Conservation (phyloP, 2,888 invertebrate species). For the Sinotaia quadrata region DNA sequence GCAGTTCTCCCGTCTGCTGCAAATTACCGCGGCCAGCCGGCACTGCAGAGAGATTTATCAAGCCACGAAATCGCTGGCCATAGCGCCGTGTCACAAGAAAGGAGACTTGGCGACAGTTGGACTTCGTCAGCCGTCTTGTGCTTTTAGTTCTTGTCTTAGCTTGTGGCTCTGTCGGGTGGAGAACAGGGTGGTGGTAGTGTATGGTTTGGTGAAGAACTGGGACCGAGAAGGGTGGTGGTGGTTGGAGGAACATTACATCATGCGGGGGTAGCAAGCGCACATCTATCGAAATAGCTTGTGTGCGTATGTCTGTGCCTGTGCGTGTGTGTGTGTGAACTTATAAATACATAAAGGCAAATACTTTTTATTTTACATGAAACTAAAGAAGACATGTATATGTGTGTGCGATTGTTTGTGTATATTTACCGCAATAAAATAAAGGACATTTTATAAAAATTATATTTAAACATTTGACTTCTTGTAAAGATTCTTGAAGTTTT, state of each 20-base stretch:
- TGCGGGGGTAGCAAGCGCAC: too few species aligned
- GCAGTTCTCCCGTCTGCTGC: neutral
- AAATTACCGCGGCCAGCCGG: slow-evolving; percentile 8
- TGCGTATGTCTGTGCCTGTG: neutral
- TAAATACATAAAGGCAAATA: neutral
- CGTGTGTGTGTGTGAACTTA: neutral
- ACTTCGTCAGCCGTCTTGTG: slow-evolving; percentile 11
- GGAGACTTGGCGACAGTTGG: slow-evolving; percentile 10
- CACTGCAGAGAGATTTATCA: slow-evolving; percentile 43
- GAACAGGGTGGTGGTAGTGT: too few species aligned
- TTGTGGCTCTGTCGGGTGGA: neutral
- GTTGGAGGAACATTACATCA: too few species aligned
- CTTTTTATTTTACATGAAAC: neutral
- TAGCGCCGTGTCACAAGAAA: slow-evolving; percentile 34
- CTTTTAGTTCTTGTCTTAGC: slow-evolving; percentile 3
- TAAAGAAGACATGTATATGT: neutral
- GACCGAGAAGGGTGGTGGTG: too few species aligned
- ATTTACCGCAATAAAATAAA: too few species aligned
- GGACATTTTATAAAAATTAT: too few species aligned
- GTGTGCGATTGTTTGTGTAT: neutral
- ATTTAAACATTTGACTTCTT: too few species aligned
- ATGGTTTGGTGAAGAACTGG: too few species aligned
- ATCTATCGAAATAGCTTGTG: too few species aligned
- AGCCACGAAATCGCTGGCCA: slow-evolving; percentile 28
- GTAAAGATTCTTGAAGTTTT: too few species aligned